Conservation (phyloP, 92 coral and sea anemone species). For the Phymanthus crucifer region DNA sequence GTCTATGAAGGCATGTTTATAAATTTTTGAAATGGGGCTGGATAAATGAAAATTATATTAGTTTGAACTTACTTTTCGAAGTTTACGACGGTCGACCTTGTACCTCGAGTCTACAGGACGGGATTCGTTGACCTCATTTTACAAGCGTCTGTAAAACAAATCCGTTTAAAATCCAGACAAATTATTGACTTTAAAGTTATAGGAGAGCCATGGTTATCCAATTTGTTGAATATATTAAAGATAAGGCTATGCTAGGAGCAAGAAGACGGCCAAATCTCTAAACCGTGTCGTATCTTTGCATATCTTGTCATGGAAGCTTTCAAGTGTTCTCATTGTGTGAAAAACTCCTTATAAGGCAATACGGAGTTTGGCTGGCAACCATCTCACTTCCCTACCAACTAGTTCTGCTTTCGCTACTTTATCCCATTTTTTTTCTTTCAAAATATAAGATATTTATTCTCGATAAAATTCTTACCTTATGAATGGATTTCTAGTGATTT, state of each 20-base stretch:
- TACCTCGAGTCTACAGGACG: background rate
- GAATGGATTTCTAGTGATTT: background rate
- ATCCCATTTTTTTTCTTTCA: background rate
- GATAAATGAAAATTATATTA: background rate
- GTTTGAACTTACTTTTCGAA: background rate
- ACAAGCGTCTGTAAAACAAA: background rate
- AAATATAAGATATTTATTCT: background rate
- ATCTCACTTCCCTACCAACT: background rate
- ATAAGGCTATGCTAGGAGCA: background rate
- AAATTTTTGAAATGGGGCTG: background rate
- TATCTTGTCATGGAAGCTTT: background rate
- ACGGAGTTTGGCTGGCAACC: background rate
- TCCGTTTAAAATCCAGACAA: background rate
- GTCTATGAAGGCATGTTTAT: background rate
- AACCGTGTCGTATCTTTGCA: background rate
- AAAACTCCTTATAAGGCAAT: slow-evolving; percentile 6
- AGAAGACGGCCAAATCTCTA: background rate
- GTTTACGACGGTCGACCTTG: background rate
- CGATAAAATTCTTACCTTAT: background rate
- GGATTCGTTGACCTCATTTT: slow-evolving; percentile 6
- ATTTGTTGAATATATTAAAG: background rate
- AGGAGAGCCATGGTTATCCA: background rate
- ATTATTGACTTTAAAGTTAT: background rate
- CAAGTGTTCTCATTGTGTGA: background rate
- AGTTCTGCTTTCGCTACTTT: background rate